Base-by-base conservation (phyloP, 2,113 vertebrate species). In the Triplophysa rosa region DNA sequence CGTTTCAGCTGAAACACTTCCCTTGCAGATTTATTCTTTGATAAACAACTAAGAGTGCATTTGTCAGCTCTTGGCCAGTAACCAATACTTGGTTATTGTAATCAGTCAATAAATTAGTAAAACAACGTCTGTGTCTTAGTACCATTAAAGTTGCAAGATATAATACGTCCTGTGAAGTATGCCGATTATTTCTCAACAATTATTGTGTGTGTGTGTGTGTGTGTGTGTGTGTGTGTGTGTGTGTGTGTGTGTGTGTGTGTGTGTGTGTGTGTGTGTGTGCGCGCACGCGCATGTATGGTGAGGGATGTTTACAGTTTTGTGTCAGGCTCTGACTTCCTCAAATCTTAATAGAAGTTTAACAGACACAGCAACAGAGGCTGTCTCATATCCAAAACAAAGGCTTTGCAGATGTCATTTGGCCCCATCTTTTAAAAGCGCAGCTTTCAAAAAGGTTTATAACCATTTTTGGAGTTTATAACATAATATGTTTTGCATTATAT, bases 1-100 rank as follows among this genome's bases (percentile, higher is more conserved):
- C 61, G 77, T 82, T 86, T 83, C 68, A 84, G 62, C 77, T n/a
- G 6, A 64, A 67, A 78, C 52, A 0, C 8, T 42, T 78, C 45
- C 42, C 65, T 58, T 19, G 66, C 83, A 77, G 80, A 79, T 84
- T 82, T 86, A 85, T 81, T 66, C 78, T 68, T 78, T 65, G 75
- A 52, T 77, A 78, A 83, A 83, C 65, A 78, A 21, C 80, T 72
- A 37, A 12, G 19, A 56, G 58, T 49, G 82, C 74, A 80, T 56
- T 63, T 59, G 3, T 13, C 17, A 2, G n/a, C 37, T 82, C 79
- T 47, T 79, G 77, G 24, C 59, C 42, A 45, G 42, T 45, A 9
- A 12, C 61, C 40, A 83, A 87, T 67, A 77, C 81, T 81, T 85
- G 61, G 82, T 73, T 69, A 8, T 24, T 8, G 37, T 82, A 54